Base-by-base conservation (phyloP, 2,797 vertebrate genomes). In the Typhlichthys subterraneus region DNA sequence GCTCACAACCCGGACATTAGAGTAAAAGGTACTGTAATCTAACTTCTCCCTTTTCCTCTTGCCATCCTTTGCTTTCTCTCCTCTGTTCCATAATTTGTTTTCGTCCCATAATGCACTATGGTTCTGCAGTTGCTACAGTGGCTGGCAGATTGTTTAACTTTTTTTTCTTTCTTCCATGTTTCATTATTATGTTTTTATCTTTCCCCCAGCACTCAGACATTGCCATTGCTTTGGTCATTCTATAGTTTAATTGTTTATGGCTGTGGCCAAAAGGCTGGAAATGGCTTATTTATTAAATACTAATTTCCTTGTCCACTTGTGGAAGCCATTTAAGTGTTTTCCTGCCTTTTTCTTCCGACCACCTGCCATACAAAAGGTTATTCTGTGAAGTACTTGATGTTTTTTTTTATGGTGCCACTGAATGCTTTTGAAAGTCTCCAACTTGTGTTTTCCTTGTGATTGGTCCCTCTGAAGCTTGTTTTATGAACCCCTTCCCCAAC, bases 21-120 rank as follows among this genome's bases (percentile, higher is more conserved):
- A 96, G 97, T 99, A 75, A 97, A 98, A 99, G 97, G 97, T 99
- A 99, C 92, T 94, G 96, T 98, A 94, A 60, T 80, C 57, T 74
- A 79, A 71, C 70, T 63, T 67, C 55, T 15, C 73, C 33, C 58
- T 58, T 55, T 57, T 56, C 48, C 10, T 70, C 66, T 53, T 80
- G 55, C 70, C 59, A 23, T 15, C 53, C 75, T 73, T 64, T 64
- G 17, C 23, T 13, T 46, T 8, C 14, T 31, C 48, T 76, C 58
- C 10, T 62, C 66, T 65, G 80, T 72, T 76, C 29, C 12, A 63
- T 80, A 67, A 67, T 65, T 65, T 64, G 23, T 29, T 29, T 29
- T 29, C 23, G 65, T 73, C 38, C 67, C 52, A 76, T 66, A 6
- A 14, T 67, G 53, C 70, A 47, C 49, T 45, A 17, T 57, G 50